phyloP scores from a whole-genome alignment of 2,113 vertebrate species.

The Aldabrachelys gigantea region DNA sequence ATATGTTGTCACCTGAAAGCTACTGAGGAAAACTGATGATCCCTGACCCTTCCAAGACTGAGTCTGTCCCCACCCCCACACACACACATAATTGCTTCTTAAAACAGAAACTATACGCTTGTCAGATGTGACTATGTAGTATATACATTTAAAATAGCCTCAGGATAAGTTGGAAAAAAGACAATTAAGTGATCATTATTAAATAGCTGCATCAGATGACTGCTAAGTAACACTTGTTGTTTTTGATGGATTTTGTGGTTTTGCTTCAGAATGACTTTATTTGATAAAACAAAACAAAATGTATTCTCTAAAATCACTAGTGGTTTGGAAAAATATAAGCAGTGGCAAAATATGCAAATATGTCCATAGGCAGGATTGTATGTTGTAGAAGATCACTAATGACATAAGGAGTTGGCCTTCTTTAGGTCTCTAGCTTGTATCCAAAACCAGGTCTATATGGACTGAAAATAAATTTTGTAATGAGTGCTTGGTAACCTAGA shows the following conservation, averaged over 20 bases:
- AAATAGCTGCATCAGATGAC: neutral
- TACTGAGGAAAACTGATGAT: neutral
- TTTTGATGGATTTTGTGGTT: neutral
- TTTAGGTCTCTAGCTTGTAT: neutral
- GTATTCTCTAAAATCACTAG: neutral
- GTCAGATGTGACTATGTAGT: neutral
- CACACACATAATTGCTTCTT: too few relatives aligned
- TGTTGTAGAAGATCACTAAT: neutral
- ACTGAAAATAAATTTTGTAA: neutral
- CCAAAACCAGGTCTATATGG: neutral
- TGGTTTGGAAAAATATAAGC: neutral
- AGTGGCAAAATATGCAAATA: neutral
- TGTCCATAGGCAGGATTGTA: neutral
- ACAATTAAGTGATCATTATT: neutral
- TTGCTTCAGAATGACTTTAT: neutral
- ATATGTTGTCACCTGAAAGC: neutral
- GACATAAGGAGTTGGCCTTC: neutral
- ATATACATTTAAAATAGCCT: neutral
- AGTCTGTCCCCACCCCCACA: accelerated
- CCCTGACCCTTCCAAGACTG: neutral
- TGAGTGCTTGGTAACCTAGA: neutral
- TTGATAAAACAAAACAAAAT: neutral
- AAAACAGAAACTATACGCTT: neutral
- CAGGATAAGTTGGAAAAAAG: neutral
- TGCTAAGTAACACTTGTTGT: neutral